Evolutionary conservation across 2,113 vertebrate genomes (phyloP).

Genomic region (Alexandromys fortis): DNA sequence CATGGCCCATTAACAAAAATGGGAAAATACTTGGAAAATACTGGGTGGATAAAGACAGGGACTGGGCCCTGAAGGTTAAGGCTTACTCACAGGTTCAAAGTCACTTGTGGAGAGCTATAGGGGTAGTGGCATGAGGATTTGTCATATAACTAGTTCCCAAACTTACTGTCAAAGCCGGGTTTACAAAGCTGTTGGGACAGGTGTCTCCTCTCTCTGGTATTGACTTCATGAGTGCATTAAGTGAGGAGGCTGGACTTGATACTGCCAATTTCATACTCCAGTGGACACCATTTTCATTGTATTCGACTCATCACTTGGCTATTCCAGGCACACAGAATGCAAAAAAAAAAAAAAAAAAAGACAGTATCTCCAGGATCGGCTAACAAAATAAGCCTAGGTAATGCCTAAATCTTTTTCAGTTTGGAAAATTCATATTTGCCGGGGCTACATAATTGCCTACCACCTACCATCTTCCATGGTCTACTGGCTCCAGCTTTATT

Average conservation of each 20-base stretch:
- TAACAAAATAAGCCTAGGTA: background rate
- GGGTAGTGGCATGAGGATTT: background rate
- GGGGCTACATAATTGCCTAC: background rate
- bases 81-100: background rate
- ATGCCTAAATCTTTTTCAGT: background rate
- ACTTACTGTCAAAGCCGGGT: background rate
- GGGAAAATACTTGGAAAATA: background rate
- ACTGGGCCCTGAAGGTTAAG: background rate
- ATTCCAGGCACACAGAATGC: background rate
- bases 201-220: background rate
- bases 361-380: background rate
- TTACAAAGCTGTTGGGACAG: background rate
- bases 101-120: background rate
- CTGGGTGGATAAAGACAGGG: background rate
- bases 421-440: background rate
- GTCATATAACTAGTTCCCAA: background rate
- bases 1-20: background rate
- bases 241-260: background rate
- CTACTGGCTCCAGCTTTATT: background rate
- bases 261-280: conserved; percentile 37
- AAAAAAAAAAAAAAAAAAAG: background rate
- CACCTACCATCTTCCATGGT: background rate
- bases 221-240: conserved; percentile 7
- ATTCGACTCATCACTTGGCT: background rate
- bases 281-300: background rate